Base-by-base conservation (phyloP, 2,113 vertebrate species). In the Eulemur macaco region DNA sequence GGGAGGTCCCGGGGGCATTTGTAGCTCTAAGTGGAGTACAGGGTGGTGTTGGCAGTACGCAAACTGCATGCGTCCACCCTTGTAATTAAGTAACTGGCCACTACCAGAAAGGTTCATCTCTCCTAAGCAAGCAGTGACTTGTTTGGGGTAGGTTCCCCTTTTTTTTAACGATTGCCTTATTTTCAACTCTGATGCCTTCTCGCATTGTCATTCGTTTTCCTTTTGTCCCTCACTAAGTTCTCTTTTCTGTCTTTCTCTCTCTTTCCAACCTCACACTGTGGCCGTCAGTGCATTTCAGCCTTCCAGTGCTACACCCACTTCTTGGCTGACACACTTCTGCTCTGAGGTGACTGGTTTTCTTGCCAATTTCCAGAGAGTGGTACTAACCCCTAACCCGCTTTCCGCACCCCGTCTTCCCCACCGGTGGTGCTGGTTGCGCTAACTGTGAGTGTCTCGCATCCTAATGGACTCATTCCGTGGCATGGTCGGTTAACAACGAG, bases 331-430 rank as follows among this genome's bases (percentile, higher is more conserved):
- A 98, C 97, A 97, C 99, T 98, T 98, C 99, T 96, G 98, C 98
- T 98, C 98, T 97, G 99, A 99, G 99, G 99, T 99, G 99, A 98
- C 98, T 99, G 97, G 92, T 97, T 95, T 89, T 98, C 99, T 99
- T 98, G 96, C 97, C 97, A 45, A 97, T 96, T 98, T 98, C 96
- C 95, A 85, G 80, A 97, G 87, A 90, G 73, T 94, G 94, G 86
- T 96, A 89, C 98, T 99, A 99, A 99, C 97, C 88, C 95, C 84
- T 96, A 81, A 91, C 88, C 90, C 17, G 89, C 96, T 96, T 94
- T 52, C 94, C 0, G 50, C n/a, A 60, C 90, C 82, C 68, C 13
- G 0, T 18, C 56, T 23, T 71, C 47, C 68, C 82, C 25, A 27
- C 80, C 47, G 52, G 21, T 13, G 54, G 86, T 82, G 21, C 73